Evolutionary conservation across 1,140 invertebrate species (phyloP), one percentile per base, ranked within the genome.

Genomic region (Lasioglossum baleicum): DNA sequence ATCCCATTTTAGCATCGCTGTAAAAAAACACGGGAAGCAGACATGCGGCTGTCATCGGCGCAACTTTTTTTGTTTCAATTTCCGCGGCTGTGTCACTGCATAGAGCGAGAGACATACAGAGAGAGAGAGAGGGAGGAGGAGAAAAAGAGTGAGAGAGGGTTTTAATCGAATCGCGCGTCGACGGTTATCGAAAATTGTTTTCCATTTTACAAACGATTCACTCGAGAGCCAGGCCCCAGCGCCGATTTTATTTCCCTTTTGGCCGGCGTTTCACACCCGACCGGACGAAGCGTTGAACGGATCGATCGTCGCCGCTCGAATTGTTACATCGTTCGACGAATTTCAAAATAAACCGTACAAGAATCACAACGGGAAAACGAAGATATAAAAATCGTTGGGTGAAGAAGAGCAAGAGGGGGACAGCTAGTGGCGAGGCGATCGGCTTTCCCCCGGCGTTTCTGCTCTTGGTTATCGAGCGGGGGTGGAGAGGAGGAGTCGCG

Each of bases 271-370:
- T n/a, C 56, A 20, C 17, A 58, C 56, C 17, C 20, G 17, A 60
- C 15, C n/a, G 56, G 26, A 40, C 40, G 11, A 22, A 17, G 22
- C 58, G 51, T 53, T 20, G n/a, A 70, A 80, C 66, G 56, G 81
- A 82, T 82, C 81, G 70, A 72, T 69, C 61, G n/a, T 48, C 22
- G 44, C 20, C 17, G 20, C 56, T 65, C 17, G 40, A 65, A 61
- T 44, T 20, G 48, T 44, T 17, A 7, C 44, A 6, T 22, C 53
- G n/a, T 7, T 11, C 13, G 35, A 1, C 6, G 71, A 51, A 73
- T 73, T 64, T 51, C 15, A 35, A 35, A 73, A 73, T 44, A 61
- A 20, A 40, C 2, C 26, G 51, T 13, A 31, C 51, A 20, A 53
- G 51, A 15, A 53, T 13, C 15, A 20, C 51, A 17, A 0, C 44